A percentile compares a stretch with the other conserved stretches of the same genome.
Evolutionary conservation across 2,113 vertebrate species (phyloP).

Genomic region (Neomonachus schauinslandi): DNA sequence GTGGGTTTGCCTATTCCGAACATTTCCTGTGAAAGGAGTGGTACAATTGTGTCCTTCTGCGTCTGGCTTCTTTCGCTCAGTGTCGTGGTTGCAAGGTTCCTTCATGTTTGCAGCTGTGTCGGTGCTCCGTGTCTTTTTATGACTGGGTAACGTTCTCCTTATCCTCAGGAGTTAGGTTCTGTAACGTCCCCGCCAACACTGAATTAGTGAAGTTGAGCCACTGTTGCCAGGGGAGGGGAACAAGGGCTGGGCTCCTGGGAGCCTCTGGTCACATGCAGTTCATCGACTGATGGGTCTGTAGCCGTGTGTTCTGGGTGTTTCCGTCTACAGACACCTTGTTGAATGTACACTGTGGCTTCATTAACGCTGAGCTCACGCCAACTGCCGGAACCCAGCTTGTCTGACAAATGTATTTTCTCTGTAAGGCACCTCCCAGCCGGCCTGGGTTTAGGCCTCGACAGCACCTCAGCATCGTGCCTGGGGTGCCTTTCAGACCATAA

Average conservation of each 20-base stretch:
- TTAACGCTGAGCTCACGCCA: background rate
- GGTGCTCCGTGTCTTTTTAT: background rate
- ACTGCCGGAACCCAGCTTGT: background rate
- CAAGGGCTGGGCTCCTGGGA: background rate
- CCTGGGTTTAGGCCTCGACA: background rate
- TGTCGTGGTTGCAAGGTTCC: background rate
- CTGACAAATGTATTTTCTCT: background rate
- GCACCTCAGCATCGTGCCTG: background rate
- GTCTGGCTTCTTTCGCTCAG: background rate
- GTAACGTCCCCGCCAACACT: background rate
- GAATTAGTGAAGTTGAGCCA: background rate
- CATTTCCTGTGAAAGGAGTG: background rate
- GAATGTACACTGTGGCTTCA: background rate
- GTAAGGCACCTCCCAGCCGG: background rate
- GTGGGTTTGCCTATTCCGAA: background rate
- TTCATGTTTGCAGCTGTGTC: background rate
- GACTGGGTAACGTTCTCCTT: background rate
- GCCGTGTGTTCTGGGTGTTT: background rate
- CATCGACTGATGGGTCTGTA: fast-evolving
- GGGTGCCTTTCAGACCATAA: background rate
- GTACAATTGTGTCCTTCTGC: background rate
- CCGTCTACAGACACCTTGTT: background rate
- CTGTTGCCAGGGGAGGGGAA: background rate
- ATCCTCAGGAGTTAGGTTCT: background rate
- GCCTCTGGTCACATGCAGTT: background rate